Base-by-base conservation (phyloP, 1,140 invertebrate genomes). In the Megalopta genalis region DNA sequence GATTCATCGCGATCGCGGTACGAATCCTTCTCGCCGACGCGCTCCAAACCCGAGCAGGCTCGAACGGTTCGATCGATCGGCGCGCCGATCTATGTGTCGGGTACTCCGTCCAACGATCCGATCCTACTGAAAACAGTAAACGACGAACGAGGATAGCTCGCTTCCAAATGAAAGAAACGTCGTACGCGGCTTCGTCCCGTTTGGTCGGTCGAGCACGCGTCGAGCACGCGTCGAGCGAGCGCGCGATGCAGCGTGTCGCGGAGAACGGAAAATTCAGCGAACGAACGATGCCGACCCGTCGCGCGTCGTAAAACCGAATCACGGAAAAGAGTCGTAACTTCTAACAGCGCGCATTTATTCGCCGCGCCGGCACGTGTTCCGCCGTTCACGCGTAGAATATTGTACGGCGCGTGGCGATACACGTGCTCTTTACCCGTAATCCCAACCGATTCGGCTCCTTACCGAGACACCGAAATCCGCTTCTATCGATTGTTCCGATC, bases 1-100 rank as follows among this genome's bases (percentile, higher is more conserved):
- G 6, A 64, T 23, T 49, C 88, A 88, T 88, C 27, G 63, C 52
- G 23, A 67, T 18, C 25, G n/a, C 1, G 3, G n/a, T n/a, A n/a
- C n/a, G 42, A 14, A 1, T 12, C 42, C 42, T 46, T 46, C 42
- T 46, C 14, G 10, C 42, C 2, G 3, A 12, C 14, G 10, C 9
- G 1, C 4, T 32, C 32, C 32, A 32, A 32, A 32, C 0, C 39
- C 39, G 39, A 42, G 9, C 39, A 42, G 39, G 3, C 39, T 42
- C 39, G 2, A 39, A 39, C 37, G 8, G n/a, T n/a, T n/a, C n/a
- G n/a, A n/a, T n/a, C n/a, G n/a, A n/a, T n/a, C n/a, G n/a, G n/a
- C n/a, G n/a, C n/a, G n/a, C n/a, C n/a, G n/a, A n/a, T n/a, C n/a
- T n/a, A n/a, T n/a, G n/a, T 32, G 4, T 32, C 4, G 32, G 32